Evolutionary conservation across 2,797 vertebrate genomes (phyloP), one percentile per base, ranked within the genome.

Genomic region (Lindbergichthys nudifrons): DNA sequence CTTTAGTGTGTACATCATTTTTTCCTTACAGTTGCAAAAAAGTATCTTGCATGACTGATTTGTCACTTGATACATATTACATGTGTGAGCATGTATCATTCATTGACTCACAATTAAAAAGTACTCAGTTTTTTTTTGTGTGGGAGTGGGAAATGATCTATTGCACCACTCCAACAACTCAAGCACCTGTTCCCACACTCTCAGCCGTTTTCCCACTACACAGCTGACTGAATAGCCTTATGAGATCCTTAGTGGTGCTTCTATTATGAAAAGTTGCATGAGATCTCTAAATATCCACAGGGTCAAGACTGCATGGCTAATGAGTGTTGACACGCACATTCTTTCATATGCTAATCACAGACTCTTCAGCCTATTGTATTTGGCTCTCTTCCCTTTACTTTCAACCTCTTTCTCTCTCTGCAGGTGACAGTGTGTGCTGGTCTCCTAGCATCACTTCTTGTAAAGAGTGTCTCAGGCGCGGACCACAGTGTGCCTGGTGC

Each of bases 401-500:
- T 66, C 32, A 69, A 46, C 42, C 41, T 75, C 51, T 76, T 54
- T 66, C 41, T 93, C n/a, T 70, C 8, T 53, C 92, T 92, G 21
- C 94, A 99, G 97, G 92, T 87, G 93, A 96, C 89, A 96, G 94
- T 88, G 92, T 82, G 87, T 99, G 98, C 88, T 78, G 84, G 71
- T 95, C 95, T 80, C 93, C 96, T 9, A 85, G 92, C 65, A 86
- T 95, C 87, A 92, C 83, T 19, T 96, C 96, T 32, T 99, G 98
- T 65, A 73, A 93, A 56, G 95, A 94, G 82, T 99, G 98, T 88
- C 95, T 99, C 79, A 91, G 90, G 64, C 94, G 94, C 81, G 96
- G 96, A 86, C 96, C 97, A 19, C 96, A 97, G 85, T 99, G 98
- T 21, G 96, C 96, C 87, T 99, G 98, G 98, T 99, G 98, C 93